A percentile compares a stretch with the other conserved stretches of the same genome.
phyloP scores from a whole-genome alignment of 1,140 invertebrate species.

The Callitettix versicolor region DNA sequence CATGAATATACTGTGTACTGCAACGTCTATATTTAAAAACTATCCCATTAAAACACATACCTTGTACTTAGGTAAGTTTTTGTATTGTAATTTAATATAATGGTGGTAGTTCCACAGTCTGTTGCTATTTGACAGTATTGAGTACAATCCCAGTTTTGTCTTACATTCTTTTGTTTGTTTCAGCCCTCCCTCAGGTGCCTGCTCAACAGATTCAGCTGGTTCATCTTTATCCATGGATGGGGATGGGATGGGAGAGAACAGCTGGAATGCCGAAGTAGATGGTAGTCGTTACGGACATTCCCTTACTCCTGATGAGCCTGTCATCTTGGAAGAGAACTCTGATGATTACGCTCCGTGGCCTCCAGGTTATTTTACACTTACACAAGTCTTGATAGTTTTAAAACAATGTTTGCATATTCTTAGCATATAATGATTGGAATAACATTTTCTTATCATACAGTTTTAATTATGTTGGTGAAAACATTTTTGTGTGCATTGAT shows the following conservation, averaged over 20 bases:
- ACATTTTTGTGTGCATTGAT: too few relatives aligned
- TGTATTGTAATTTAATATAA: too few relatives aligned
- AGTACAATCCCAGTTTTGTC: too few relatives aligned
- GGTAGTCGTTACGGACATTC: slow-evolving; percentile 39
- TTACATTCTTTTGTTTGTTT: too few relatives aligned
- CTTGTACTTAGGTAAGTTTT: too few relatives aligned
- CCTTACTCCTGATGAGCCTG: slow-evolving; percentile 51
- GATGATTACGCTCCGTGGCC: slow-evolving; percentile 44
- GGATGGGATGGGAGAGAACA: slow-evolving; percentile 29
- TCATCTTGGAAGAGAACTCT: slow-evolving; percentile 48
- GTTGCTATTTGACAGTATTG: too few relatives aligned
- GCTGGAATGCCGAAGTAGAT: slow-evolving; percentile 5
- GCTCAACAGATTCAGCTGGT: slow-evolving; percentile 56
- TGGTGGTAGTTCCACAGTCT: too few relatives aligned
- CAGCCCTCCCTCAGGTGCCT: slow-evolving; percentile 40
- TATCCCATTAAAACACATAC: too few relatives aligned
- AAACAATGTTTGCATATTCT: neutral
- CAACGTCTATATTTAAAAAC: too few relatives aligned
- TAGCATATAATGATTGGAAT: neutral
- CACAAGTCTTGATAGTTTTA: neutral
- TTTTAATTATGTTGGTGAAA: too few relatives aligned
- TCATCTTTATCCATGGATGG: slow-evolving; percentile 59
- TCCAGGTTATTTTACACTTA: slow-evolving; percentile 1
- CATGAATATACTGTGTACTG: too few relatives aligned
- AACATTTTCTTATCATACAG: too few relatives aligned